Percentiles rank a stretch among this genome's conserved stretches.
Evolutionary conservation across 2,113 vertebrate species (phyloP).

Genomic region (Smithornis capensis): DNA sequence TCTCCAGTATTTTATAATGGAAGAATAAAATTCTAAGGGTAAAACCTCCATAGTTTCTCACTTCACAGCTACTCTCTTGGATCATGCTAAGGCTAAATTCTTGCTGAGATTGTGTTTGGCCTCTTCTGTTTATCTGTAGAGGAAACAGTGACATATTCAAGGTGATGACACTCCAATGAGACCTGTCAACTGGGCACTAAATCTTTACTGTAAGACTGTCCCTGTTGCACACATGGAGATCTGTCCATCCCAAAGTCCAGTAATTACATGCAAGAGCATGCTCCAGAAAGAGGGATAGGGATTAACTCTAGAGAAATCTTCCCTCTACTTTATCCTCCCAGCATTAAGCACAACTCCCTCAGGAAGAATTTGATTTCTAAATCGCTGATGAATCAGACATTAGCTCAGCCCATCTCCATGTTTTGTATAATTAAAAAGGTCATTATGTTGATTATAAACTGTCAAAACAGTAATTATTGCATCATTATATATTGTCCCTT

Average conservation of each 20-base stretch:
- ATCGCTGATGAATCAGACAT: not conserved
- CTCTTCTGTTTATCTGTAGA: not conserved
- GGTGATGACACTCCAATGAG: not conserved
- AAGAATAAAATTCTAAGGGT: not conserved
- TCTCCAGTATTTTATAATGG: not conserved
- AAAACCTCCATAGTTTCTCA: not conserved
- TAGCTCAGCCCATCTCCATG: not conserved
- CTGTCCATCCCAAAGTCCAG: not conserved
- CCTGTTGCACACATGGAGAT: not conserved
- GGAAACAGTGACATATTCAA: not conserved
- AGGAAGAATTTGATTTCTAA: not conserved
- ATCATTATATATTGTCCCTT: not conserved
- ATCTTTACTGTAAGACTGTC: not conserved
- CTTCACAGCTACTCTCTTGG: not conserved
- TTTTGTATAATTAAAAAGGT: not conserved
- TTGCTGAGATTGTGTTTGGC: not conserved
- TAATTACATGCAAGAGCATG: not conserved
- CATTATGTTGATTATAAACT: not conserved
- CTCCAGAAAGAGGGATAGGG: not conserved
- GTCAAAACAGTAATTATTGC: not conserved
- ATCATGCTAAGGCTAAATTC: not conserved
- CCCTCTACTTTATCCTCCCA: not conserved
- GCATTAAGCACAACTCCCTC: not conserved
- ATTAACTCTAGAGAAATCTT: not conserved
- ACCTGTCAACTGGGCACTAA: not conserved